phyloP scores from a whole-genome alignment of 2,113 vertebrate species.

The Hypocryptadius cinnamomeus region DNA sequence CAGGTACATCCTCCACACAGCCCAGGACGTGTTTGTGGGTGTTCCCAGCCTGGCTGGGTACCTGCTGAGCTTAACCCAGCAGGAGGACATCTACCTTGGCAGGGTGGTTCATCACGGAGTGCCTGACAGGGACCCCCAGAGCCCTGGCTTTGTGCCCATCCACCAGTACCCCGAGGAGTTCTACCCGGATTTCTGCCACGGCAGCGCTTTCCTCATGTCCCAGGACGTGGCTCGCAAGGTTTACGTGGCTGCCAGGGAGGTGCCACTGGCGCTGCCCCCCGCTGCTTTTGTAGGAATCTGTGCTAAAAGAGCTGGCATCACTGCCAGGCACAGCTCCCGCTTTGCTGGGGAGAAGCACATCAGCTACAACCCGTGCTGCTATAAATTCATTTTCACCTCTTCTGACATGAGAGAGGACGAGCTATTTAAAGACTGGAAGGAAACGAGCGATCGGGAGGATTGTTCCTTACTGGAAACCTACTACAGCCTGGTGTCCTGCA shows the following conservation, averaged over 20 bases:
- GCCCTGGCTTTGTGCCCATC: constrained; percentile 67
- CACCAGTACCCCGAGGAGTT: constrained; percentile 71
- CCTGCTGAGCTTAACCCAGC: constrained; percentile 75
- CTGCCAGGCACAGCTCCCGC: constrained; percentile 81
- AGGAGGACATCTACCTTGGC: constrained; percentile 81
- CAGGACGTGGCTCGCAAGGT: constrained; percentile 86
- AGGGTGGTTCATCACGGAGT: constrained; percentile 74
- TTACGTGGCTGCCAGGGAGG: constrained; percentile 69
- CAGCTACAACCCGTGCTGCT: constrained; percentile 88
- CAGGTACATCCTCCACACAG: constrained; percentile 78
- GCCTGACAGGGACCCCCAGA: constrained; percentile 74
- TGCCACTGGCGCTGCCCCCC: constrained; percentile 47
- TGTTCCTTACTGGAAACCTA: constrained; percentile 84
- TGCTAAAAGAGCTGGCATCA: constrained; percentile 75
- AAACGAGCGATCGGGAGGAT: constrained; percentile 64
- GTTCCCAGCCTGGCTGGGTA: constrained; percentile 73
- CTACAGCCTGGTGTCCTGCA: constrained; percentile 84
- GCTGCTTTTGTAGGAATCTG: constrained; percentile 84
- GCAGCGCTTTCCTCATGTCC: constrained; percentile 78
- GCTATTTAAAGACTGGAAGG: constrained; percentile 75
- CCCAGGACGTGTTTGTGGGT: constrained; percentile 79
- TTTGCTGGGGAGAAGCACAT: constrained; percentile 84
- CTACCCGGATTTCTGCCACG: constrained; percentile 84
- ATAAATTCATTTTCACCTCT: constrained; percentile 87
- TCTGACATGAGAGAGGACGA: constrained; percentile 60